Evolutionary conservation across 2,797 vertebrate genomes (phyloP).

Genomic region (Tympanoctomys barrerae): DNA sequence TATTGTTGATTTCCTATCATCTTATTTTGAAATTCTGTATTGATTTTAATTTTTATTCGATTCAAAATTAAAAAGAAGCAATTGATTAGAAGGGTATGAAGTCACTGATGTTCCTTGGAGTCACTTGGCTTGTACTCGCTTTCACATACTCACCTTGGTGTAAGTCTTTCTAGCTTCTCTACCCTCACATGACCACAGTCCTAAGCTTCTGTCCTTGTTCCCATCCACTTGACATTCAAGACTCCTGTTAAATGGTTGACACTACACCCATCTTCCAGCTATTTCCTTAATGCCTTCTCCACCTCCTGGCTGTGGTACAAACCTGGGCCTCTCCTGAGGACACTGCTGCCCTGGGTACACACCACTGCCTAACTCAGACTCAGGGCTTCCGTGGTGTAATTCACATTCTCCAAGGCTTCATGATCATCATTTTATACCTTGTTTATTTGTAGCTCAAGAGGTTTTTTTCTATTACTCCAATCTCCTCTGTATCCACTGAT

Average conservation of each 20-base stretch:
- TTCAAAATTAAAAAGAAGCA: too few species aligned
- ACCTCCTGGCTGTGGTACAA: neutral
- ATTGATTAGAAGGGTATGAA: neutral
- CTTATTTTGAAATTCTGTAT: too few species aligned
- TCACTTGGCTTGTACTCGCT: neutral
- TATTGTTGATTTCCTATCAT: too few species aligned
- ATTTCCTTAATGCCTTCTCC: neutral
- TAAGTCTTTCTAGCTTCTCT: neutral
- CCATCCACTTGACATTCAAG: neutral
- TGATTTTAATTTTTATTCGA: too few species aligned
- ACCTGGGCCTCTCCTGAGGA: neutral
- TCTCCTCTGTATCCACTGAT: neutral
- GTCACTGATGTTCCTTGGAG: neutral
- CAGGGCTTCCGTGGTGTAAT: neutral
- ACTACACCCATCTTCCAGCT: accelerated
- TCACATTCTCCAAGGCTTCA: neutral
- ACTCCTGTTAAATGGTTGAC: neutral
- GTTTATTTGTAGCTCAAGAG: neutral
- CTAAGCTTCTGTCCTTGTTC: neutral
- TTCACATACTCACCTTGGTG: neutral
- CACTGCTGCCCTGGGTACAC: accelerated
- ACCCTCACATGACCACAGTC: neutral
- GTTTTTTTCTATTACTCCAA: neutral
- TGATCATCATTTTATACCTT: neutral
- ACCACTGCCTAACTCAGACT: neutral